Base-by-base conservation (phyloP, 2,113 vertebrate species). In the Cichladusa arquata region DNA sequence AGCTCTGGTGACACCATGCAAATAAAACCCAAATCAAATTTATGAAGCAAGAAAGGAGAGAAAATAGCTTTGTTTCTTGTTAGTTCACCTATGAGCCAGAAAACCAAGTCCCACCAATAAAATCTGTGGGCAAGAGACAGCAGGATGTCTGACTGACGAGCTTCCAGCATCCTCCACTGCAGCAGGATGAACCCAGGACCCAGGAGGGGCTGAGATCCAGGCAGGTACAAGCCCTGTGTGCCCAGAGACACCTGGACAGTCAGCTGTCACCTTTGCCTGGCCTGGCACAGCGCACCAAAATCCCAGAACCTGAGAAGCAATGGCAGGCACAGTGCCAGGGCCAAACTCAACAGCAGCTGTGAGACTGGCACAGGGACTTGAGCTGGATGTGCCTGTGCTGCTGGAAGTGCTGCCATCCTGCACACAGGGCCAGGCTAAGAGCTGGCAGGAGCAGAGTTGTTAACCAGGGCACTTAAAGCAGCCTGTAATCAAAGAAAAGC, bases 251-350 rank as follows among this genome's bases (percentile, higher is more conserved):
- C 42, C 57, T 11, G 14, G 33, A 11, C 26, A 69, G 64, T 8
- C 57, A 53, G 24, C 34, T 47, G 11, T 11, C 45, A 40, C 54
- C 72, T 36, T 2, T 44, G 23, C 56, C 66, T 26, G 31, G 34
- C 42, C 47, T 26, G 54, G 65, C 70, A 67, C 38, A 61, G 54
- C 20, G 4, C 47, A 34, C 25, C 40, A 40, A 76, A 61, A 48
- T 18, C 50, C 54, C 67, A 16, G 28, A 69, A 19, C 8, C 58
- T 8, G 33, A 22, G 81, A n/a, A 81, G 56, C 14, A 19, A 15
- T 2, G 34, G 25, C 0, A 1, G 36, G 58, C 8, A 1, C 11
- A 1, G 47, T 33, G 18, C 54, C 5, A 24, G 33, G 22, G 34
- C 61, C 66, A 50, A 74, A 53, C 11, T 38, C 29, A 56, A 13